Base-by-base conservation (phyloP, 2,888 invertebrate species). In the Ophion slaviceki region DNA sequence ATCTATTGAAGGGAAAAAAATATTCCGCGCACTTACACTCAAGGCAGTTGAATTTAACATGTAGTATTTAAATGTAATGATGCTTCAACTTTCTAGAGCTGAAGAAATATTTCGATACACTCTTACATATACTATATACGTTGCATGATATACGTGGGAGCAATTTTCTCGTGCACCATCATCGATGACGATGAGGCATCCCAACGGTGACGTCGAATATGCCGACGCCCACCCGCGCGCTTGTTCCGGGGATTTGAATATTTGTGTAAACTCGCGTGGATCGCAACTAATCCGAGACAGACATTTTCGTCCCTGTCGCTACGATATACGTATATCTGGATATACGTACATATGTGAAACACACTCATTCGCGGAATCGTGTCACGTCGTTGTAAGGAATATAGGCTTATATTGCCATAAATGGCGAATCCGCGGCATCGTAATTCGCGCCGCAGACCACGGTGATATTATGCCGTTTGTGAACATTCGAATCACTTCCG, bases 181-280 rank as follows among this genome's bases (percentile, higher is more conserved):
- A 91, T 88, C 87, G 76, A 82, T 80, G 76, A 67, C 82, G 67
- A 67, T 72, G n/a, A 76, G 62, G 64, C 87, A 74, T 89, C 90
- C 87, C 84, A 89, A 90, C 86, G 83, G 75, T 90, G 90, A 91
- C 91, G 91, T 91, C 82, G 86, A 72, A 76, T 66, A 83, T 86
- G 89, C 84, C 85, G 88, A 67, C 85, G 88, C 80, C 78, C 75
- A n/a, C 47, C 75, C 66, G 45, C 24, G 62, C 40, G 61, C 78
- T 62, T 53, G 53, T 80, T 80, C 83, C 70, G 74, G 53, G 76
- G 72, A 78, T 86, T 85, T 88, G 88, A 91, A 91, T 91, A 91
- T 91, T 91, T 90, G 86, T 80, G 72, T 61, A 62, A 83, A 64
- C 74, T 68, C 78, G 74, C 75, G 36, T 82, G 84, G 86, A 87